Conservation (phyloP, 2,113 vertebrate species). For the Protobothrops flavoviridis region DNA sequence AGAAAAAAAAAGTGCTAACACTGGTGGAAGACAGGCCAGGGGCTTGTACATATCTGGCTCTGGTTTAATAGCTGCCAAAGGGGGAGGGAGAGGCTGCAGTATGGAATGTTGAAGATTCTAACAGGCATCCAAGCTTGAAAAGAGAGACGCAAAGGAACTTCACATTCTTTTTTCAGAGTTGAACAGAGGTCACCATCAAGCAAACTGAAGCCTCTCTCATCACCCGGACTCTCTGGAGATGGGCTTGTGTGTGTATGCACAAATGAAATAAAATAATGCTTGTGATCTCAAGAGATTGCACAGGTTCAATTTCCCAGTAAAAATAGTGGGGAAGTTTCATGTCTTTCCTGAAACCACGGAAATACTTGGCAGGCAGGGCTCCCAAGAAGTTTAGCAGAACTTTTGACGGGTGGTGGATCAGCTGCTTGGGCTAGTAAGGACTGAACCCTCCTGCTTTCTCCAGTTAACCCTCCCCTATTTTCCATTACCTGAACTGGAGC, state of each 20-base stretch:
- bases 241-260: background rate
- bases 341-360: background rate
- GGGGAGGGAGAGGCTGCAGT: slow-evolving; percentile 30
- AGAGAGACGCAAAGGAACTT: slow-evolving; percentile 2
- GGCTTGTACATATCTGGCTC: slow-evolving; percentile 18
- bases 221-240: background rate
- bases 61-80: slow-evolving; percentile 45
- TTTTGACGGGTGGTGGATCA: background rate
- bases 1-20: slow-evolving; percentile 27
- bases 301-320: background rate
- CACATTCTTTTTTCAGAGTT: slow-evolving; percentile 12
- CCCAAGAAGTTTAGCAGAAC: background rate
- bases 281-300: background rate
- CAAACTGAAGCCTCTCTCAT: background rate
- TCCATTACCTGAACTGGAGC: slow-evolving; percentile 93
- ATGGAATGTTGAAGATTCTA: slow-evolving; percentile 45
- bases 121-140: slow-evolving; percentile 27
- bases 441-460: background rate
- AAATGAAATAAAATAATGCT: background rate
- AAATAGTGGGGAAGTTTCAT: background rate
- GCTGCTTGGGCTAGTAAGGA: background rate
- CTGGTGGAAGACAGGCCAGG: slow-evolving; percentile 46
- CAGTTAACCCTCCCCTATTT: background rate
- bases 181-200: background rate
- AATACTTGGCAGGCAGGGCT: background rate